Conservation (phyloP, 2,888 invertebrate species). For the Ganaspis brasiliensis region DNA sequence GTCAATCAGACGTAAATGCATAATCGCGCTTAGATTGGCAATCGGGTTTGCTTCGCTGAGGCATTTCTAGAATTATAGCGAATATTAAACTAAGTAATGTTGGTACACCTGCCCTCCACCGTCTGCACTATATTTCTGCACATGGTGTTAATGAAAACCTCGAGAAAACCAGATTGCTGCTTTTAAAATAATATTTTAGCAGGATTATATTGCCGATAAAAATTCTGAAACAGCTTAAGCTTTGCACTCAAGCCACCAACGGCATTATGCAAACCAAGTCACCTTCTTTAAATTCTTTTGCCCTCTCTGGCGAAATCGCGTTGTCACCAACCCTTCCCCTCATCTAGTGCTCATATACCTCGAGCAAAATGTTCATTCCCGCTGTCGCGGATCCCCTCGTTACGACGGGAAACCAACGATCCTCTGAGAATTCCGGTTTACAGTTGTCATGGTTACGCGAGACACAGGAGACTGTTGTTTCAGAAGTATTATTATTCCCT, state of each 20-base stretch:
- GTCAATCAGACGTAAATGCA: slow-evolving; percentile 60
- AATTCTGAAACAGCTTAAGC: slow-evolving; percentile 74
- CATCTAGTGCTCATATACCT: slow-evolving; percentile 2
- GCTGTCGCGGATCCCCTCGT: slow-evolving; percentile 21
- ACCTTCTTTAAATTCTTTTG: slow-evolving; percentile 56
- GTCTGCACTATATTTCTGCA: slow-evolving; percentile 48
- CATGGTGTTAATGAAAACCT: slow-evolving; percentile 9
- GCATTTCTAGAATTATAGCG: slow-evolving; percentile 66
- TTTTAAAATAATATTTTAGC: slow-evolving; percentile 76
- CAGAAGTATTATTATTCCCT: slow-evolving; percentile 31
- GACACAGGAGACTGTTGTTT: slow-evolving; percentile 26
- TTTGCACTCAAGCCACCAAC: slow-evolving; percentile 69
- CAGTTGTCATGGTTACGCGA: slow-evolving; percentile 33
- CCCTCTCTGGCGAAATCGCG: slow-evolving; percentile 1
- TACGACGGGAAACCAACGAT: slow-evolving; percentile 28
- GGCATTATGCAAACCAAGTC: slow-evolving; percentile 75
- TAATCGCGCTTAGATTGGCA: slow-evolving; percentile 69
- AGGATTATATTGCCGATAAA: slow-evolving; percentile 74
- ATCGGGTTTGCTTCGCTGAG: slow-evolving; percentile 56
- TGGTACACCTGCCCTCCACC: slow-evolving; percentile 74
- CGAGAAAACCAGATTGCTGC: slow-evolving; percentile 16
- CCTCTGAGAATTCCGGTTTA: slow-evolving; percentile 12
- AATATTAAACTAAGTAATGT: slow-evolving; percentile 76
- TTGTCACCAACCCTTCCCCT: slow-evolving; percentile 35
- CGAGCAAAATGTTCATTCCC: slow-evolving; percentile 21